Evolutionary conservation across 2,888 invertebrate species (phyloP), one percentile per base, ranked within the genome.

Genomic region (Lepidocyrtoides sp.): DNA sequence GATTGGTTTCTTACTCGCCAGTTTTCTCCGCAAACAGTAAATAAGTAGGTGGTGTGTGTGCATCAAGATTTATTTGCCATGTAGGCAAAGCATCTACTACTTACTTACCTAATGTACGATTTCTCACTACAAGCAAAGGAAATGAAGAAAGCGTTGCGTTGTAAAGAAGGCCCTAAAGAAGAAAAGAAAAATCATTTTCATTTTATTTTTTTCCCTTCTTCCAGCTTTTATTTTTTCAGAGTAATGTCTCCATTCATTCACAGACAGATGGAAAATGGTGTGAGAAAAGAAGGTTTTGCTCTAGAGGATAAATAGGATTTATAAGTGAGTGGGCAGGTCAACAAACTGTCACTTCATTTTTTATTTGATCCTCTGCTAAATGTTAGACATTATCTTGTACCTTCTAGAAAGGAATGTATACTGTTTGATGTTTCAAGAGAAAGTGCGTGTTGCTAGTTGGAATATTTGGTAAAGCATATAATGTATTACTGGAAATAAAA

Each of bases 271-370:
- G n/a, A 69, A 72, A 72, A 17, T 3, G 32, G 2, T 41, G 20
- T 20, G 20, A 44, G 20, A 20, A 23, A 10, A 23, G 36, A 8
- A 23, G 20, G 44, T 66, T 66, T 36, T 32, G 77, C 12, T 23
- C 48, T 26, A 51, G 77, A 20, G 29, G 12, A 81, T 57, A 81
- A 81, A 57, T 57, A 77, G 81, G 32, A 81, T 81, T 81, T 36
- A 48, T 66, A 83, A 83, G 48, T 63, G 29, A 44, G 48, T 44
- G 66, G 63, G 66, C 44, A 63, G 83, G 83, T 63, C 83, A 41
- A 63, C 36, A 82, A 83, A 63, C 54, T 83, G 83, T 83, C 83
- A 66, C 48, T 48, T 48, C 26, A 26, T 83, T 36, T 82, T 83
- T 63, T 66, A 26, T 83, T 41, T 41, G 41, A 44, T 17, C 17